Evolutionary conservation across 2,113 vertebrate species (phyloP).

Genomic region (Gallinago jamesoni): DNA sequence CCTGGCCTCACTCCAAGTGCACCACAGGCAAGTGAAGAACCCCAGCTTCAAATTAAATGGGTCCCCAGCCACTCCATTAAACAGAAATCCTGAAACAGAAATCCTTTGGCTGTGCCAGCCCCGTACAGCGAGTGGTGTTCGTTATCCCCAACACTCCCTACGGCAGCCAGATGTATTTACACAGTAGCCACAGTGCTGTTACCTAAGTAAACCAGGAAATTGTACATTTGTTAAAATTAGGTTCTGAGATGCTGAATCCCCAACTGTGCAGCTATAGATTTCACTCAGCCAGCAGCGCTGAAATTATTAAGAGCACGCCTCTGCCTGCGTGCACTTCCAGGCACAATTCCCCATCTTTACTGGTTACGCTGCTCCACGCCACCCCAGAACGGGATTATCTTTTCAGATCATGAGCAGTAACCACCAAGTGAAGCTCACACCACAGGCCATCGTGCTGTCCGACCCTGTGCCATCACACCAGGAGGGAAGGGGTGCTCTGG

Average conservation of each 20-base stretch:
- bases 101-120: slow-evolving; percentile 46
- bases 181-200: slow-evolving; percentile 35
- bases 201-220: slow-evolving; percentile 53
- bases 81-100: slow-evolving; percentile 15
- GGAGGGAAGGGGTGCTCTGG: background rate
- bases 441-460: background rate
- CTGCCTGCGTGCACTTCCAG: background rate
- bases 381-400: background rate
- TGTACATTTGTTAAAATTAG: background rate
- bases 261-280: background rate
- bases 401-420: background rate
- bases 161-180: slow-evolving; percentile 36
- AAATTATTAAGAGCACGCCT: background rate
- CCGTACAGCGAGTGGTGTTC: background rate
- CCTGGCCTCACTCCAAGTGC: slow-evolving; percentile 53
- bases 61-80: slow-evolving; percentile 70
- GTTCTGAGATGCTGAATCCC: background rate
- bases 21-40: slow-evolving; percentile 55
- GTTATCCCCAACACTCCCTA: slow-evolving; percentile 21
- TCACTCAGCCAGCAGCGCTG: background rate
- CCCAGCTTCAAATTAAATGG: slow-evolving; percentile 66
- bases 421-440: background rate
- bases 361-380: background rate
- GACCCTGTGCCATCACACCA: accelerated
- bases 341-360: accelerated